A percentile compares a stretch with the other conserved stretches of the same genome.
phyloP scores from a whole-genome alignment of 2,797 vertebrate species.

The Rostrhamus sociabilis region DNA sequence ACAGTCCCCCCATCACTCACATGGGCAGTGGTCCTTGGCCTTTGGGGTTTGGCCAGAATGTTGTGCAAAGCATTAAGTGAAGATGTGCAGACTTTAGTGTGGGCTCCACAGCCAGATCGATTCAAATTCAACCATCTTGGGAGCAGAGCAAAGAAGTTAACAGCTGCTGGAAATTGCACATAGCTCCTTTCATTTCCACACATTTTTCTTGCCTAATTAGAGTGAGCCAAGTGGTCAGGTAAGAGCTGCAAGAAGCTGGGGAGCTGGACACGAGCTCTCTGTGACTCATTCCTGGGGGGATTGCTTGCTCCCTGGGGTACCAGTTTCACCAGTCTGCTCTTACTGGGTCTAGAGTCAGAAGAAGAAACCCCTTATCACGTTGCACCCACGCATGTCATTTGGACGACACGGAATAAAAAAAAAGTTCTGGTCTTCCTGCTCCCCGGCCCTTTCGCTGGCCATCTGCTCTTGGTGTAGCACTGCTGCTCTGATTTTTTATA shows the following conservation, averaged over 20 bases:
- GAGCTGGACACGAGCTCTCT: background rate
- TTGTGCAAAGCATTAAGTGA: background rate
- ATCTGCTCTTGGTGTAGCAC: background rate
- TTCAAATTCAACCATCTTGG: background rate
- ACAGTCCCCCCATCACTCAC: background rate
- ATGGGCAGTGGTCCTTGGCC: background rate
- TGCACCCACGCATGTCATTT: background rate
- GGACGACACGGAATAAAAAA: background rate
- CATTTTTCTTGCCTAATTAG: conserved; percentile 33
- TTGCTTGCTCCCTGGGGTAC: background rate
- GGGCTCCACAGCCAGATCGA: background rate
- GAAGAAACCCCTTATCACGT: background rate
- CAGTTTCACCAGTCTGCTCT: background rate
- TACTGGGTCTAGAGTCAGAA: background rate
- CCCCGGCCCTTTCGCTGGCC: background rate
- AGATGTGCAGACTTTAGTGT: background rate
- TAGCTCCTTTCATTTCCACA: background rate
- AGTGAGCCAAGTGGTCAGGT: accelerated
- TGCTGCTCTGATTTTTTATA: background rate
- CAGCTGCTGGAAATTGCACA: background rate
- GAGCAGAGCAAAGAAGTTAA: background rate
- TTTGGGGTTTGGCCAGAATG: background rate
- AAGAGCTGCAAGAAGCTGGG: background rate
- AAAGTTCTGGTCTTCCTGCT: background rate
- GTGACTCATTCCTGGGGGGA: background rate